Base-by-base conservation (phyloP, 1,140 invertebrate genomes). In the Tachypleus tridentatus region DNA sequence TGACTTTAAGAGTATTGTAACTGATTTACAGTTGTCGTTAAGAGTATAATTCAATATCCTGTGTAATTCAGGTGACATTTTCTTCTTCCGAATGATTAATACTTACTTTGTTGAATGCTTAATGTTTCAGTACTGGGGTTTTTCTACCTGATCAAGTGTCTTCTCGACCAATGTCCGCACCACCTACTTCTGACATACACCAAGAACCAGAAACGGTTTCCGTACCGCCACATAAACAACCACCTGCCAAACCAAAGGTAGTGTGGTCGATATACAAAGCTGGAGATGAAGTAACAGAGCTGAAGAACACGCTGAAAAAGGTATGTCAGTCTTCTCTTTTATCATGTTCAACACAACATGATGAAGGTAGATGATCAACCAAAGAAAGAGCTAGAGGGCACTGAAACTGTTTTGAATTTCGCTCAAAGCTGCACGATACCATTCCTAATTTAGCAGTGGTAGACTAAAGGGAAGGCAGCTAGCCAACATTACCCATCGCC, bases 41-140 rank as follows among this genome's bases (percentile, higher is more conserved):
- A 29, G 29, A 29, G 29, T 29, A 29, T 29, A 29, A 29, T 29
- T 29, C 29, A 29, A 29, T 29, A 29, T 29, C 6, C 48, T 7
- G 5, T 56, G 52, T 47, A 49, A 48, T 5, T 11, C 60, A 48
- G 1, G 3, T 47, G 9, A 9, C 9, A 9, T 57, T 4, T 29
- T 57, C 5, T 11, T 58, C 60, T 57, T 0, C 52, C 3, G n/a
- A 6, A 60, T 65, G n/a, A 48, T 51, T 6, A 57, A 66, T 59
- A 51, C 60, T 5, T 29, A 29, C 4, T 63, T 61, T 3, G 65
- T 63, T 10, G 51, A 60, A 4, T 57, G 60, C 9, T 7, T 66
- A 3, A 52, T 56, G n/a, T 56, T 52, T n/a, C 58, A 57, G 4
- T 10, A 61, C 1, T n/a, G 57, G 5, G 60, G 62, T 49, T 49